phyloP scores from a whole-genome alignment of 2,113 vertebrate genomes.

The Eretmochelys imbricata region DNA sequence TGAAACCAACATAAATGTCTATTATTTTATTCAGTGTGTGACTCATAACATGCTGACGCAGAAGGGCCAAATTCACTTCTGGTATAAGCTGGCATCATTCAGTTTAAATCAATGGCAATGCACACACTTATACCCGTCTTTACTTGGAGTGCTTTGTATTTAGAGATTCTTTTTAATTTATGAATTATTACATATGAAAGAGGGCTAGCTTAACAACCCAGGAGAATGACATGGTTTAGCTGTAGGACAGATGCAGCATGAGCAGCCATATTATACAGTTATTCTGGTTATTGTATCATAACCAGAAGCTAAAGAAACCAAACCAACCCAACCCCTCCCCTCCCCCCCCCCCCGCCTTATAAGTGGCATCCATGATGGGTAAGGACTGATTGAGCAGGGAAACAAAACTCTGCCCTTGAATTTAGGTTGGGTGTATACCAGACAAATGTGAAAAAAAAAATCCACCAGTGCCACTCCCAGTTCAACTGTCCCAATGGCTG shows the following conservation, averaged over 20 bases:
- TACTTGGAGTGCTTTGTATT: not conserved
- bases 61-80: constrained; percentile 28
- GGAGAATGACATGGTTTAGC: accelerated
- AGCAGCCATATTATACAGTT: not conserved
- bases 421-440: not conserved
- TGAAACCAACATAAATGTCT: constrained; percentile 68
- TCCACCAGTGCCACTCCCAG: accelerated
- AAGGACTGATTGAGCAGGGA: not conserved
- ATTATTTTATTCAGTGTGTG: constrained; percentile 61
- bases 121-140: not conserved
- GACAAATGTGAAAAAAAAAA: not conserved
- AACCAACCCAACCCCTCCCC: not conserved
- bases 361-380: not conserved
- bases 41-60: constrained; percentile 15
- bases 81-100: not conserved
- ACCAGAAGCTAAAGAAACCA: not conserved
- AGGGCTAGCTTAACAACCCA: not conserved
- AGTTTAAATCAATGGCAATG: not conserved
- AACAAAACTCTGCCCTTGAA: not conserved
- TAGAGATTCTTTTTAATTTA: not conserved
- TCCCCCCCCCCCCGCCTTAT: not conserved
- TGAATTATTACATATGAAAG: not conserved
- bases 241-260: not conserved
- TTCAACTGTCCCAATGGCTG: not conserved
- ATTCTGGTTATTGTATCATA: not conserved